phyloP scores from a whole-genome alignment of 2,113 vertebrate genomes.

The Dissostichus mawsoni region DNA sequence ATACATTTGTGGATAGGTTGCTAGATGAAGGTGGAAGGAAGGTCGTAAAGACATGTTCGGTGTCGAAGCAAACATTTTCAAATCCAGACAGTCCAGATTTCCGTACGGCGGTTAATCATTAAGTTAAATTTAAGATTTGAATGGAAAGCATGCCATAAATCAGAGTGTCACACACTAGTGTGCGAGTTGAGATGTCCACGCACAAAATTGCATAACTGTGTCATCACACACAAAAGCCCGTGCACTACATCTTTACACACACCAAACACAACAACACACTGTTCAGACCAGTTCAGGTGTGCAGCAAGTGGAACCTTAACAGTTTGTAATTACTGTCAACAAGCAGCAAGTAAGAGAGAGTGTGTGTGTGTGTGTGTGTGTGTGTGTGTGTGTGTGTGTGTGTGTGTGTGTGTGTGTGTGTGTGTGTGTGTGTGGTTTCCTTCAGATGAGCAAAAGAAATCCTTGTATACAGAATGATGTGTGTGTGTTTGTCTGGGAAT shows the following conservation, averaged over 20 bases:
- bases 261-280: constrained; percentile 16
- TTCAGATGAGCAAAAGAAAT: constrained; percentile 6
- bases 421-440: neutral
- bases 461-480: neutral
- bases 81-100: too few relatives aligned
- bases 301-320: too few relatives aligned
- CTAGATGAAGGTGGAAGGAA: too few relatives aligned
- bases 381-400: neutral
- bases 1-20: too few relatives aligned
- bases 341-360: too few relatives aligned
- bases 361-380: neutral
- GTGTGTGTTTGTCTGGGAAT: constrained; percentile 50
- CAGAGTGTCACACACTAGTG: too few relatives aligned
- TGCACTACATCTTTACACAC: neutral
- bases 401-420: neutral
- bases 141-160: too few relatives aligned
- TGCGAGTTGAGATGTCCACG: neutral
- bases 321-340: too few relatives aligned
- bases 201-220: neutral
- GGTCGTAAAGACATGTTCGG: too few relatives aligned
- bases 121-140: too few relatives aligned
- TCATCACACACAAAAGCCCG: neutral
- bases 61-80: too few relatives aligned
- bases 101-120: too few relatives aligned
- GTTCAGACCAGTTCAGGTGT: neutral